Evolutionary conservation across 2,113 vertebrate species (phyloP), one percentile per base, ranked within the genome.

Genomic region (Tylochromis polylepis): DNA sequence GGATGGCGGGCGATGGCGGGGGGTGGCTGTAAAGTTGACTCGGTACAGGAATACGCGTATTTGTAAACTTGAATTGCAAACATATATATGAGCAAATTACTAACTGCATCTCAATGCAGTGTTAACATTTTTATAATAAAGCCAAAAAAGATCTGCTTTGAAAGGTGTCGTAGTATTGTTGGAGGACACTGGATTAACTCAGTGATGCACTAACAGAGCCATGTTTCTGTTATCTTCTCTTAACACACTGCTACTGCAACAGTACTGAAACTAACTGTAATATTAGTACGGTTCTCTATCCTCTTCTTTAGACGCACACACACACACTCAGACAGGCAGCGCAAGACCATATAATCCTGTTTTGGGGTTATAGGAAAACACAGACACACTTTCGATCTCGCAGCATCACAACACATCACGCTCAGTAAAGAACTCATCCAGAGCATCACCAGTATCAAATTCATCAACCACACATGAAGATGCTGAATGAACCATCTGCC

Each of bases 211-310:
- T 31, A 46, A 56, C 34, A 24, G 36, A 82, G 70, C 31, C 55
- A 38, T 59, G 70, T 27, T 22, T 24, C 80, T 75, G 88, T 93
- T 92, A 92, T 94, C 89, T 83, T 58, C 12, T 81, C 67, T 65
- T 62, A 81, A 81, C 92, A 93, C 79, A 81, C 86, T 62, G 80
- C 89, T 31, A 62, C 84, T 24, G 57, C 79, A 85, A 65, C 78
- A 83, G 84, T 77, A 82, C 59, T 10, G 60, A 78, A 59, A 84
- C 65, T 75, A 80, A 87, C 46, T 86, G 4, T 81, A 70, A 53
- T 87, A 86, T 82, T 89, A 94, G 92, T 94, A 90, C 86, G 83
- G 22, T 85, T 87, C 62, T 87, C 75, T 31, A 83, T 84, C 67
- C 67, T 72, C 14, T 79, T 43, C 12, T 57, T 82, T 79, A 58